A percentile compares a stretch with the other conserved stretches of the same genome.
Conservation (phyloP, 2,797 vertebrate genomes). For the Eulemur mongoz region DNA sequence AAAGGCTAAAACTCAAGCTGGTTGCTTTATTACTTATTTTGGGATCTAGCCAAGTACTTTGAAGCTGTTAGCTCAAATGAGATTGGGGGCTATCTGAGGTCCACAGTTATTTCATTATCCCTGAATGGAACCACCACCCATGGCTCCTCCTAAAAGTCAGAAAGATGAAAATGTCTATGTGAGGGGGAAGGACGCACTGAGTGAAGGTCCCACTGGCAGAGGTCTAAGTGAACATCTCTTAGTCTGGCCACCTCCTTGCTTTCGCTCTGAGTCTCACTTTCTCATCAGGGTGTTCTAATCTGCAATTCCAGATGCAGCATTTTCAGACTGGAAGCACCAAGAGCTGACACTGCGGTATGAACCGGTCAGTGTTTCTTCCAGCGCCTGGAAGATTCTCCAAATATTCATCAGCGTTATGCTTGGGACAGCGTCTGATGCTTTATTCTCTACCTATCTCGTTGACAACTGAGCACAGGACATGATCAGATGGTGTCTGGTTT, state of each 20-base stretch:
- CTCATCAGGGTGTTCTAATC: neutral
- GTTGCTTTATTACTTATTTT: neutral
- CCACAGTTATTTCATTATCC: neutral
- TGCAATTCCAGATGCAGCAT: neutral
- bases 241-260: neutral
- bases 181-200: neutral
- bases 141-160: neutral
- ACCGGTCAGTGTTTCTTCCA: neutral
- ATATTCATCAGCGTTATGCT: neutral
- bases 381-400: neutral
- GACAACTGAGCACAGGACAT: neutral
- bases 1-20: neutral
- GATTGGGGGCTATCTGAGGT: neutral
- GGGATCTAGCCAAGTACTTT: conserved; percentile 28
- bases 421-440: neutral
- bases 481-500: neutral
- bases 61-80: neutral
- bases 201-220: neutral
- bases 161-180: neutral
- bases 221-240: neutral
- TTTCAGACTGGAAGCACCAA: conserved; percentile 2
- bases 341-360: neutral
- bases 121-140: neutral
- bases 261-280: neutral
- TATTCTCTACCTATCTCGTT: neutral